These are phyloP conservation scores for Pelecanus crispus DNA, from an alignment of 2,113 vertebrate species.

Conservation along the genomic window DNA sequence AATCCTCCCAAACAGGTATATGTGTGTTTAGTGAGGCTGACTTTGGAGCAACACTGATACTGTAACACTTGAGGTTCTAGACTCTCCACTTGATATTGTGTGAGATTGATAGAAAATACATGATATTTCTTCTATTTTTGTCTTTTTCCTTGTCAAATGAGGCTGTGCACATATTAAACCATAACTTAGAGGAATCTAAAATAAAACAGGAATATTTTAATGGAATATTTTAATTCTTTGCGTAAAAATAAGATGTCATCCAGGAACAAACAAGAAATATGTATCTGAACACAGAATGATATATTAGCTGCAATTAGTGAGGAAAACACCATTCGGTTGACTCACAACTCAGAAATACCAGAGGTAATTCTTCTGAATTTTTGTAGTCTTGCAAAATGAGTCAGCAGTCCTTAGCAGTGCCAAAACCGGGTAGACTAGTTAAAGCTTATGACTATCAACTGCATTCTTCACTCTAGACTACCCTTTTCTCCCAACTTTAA, in stretches of 20 bases:
- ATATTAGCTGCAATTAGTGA: not conserved
- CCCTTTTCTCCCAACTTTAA: not conserved
- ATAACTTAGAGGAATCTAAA: not conserved
- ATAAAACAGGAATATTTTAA: not conserved
- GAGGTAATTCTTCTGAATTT: not conserved
- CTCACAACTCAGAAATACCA: not conserved
- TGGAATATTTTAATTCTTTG: not conserved
- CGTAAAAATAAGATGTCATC: not conserved
- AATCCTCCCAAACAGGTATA: not conserved
- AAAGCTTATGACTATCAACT: not conserved
- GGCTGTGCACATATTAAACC: not conserved
- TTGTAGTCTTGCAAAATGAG: not conserved
- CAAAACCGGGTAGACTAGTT: not conserved
- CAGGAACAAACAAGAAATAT: not conserved
- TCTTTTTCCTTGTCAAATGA: not conserved
- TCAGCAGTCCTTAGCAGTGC: not conserved
- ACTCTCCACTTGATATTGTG: not conserved
- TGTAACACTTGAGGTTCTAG: not conserved
- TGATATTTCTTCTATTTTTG: not conserved
- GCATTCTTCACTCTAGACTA: not conserved
- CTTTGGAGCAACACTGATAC: not conserved
- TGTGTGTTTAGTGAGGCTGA: not conserved
- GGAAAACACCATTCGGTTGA: not conserved
- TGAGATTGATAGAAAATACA: not conserved
- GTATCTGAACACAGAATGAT: not conserved